phyloP scores from a whole-genome alignment of 2,113 vertebrate genomes.

The Naja naja region DNA sequence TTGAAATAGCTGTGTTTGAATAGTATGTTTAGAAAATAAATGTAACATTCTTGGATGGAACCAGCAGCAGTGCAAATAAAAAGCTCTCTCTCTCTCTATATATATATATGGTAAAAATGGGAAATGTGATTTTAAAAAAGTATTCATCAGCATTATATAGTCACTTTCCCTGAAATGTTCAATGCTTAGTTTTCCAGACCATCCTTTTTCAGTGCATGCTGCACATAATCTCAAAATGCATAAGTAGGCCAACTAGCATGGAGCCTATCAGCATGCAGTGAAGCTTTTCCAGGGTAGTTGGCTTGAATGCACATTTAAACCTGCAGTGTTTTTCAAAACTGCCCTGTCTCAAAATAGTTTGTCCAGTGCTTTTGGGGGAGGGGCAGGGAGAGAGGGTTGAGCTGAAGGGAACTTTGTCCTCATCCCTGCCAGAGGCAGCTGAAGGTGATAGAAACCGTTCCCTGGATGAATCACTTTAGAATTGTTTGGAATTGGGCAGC shows the following conservation, averaged over 20 bases:
- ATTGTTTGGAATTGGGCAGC: neutral
- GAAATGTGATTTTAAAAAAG: neutral
- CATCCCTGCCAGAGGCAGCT: neutral
- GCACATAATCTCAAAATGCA: neutral
- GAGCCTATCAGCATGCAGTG: neutral
- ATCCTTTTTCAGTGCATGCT: neutral
- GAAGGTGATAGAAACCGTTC: neutral
- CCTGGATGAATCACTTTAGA: neutral
- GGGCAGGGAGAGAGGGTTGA: neutral
- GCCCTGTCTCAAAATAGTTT: neutral
- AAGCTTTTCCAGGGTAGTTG: neutral
- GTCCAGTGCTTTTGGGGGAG: neutral
- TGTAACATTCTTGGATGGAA: neutral
- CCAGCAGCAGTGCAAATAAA: neutral
- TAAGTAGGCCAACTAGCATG: neutral
- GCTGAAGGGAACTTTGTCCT: neutral
- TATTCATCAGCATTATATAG: neutral
- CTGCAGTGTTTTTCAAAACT: neutral
- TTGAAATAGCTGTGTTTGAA: neutral
- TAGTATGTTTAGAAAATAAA: neutral
- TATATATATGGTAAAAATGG: neutral
- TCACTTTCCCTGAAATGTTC: neutral
- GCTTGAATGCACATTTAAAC: neutral
- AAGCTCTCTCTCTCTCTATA: neutral
- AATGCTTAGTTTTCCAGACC: neutral